Evolutionary conservation across 2,888 invertebrate genomes (phyloP), one percentile per base, ranked within the genome.

Genomic region (Ectropis crepuscularia): DNA sequence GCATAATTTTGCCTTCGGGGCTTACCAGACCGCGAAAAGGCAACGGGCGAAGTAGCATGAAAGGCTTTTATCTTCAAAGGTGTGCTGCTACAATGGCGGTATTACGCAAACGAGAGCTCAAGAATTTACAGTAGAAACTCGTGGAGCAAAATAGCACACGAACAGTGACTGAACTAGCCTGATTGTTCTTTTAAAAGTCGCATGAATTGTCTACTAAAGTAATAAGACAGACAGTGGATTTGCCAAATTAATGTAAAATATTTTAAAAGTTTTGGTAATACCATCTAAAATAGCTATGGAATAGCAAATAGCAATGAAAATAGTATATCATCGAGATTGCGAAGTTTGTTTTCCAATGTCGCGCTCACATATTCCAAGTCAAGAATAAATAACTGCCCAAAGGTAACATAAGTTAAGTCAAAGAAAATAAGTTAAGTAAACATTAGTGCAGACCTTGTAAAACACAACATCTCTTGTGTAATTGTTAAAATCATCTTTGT

Each of bases 51-150:
- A 75, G 78, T 76, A 76, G 78, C 78, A 77, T 75, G 76, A 75
- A 79, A 79, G 74, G 79, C 82, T 85, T 86, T 86, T 86, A 84
- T 84, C 83, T 83, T 82, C 83, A 82, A 84, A 88, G 85, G 83
- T 88, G 86, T 81, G 80, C 76, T 72, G 80, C 80, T 80, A 87
- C 85, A 89, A 86, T 85, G 78, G 80, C 76, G 78, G 82, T 78
- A 80, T 85, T 81, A 84, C 81, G 79, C 80, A 85, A 86, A 85
- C 81, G 85, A 83, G 86, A 83, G 78, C 79, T 81, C 75, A 80
- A 80, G 81, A 85, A 82, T 85, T 83, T 81, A 80, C 80, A 74
- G 78, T 76, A 78, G 75, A 76, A 71, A 77, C 68, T 74, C 38
- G 42, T 37, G 49, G 6, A 42, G 49, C 42, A 47, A 46, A 53